Percentiles rank a stretch among this genome's conserved stretches.
Conservation (phyloP, 1,140 invertebrate genomes). For the Callitettix versicolor region DNA sequence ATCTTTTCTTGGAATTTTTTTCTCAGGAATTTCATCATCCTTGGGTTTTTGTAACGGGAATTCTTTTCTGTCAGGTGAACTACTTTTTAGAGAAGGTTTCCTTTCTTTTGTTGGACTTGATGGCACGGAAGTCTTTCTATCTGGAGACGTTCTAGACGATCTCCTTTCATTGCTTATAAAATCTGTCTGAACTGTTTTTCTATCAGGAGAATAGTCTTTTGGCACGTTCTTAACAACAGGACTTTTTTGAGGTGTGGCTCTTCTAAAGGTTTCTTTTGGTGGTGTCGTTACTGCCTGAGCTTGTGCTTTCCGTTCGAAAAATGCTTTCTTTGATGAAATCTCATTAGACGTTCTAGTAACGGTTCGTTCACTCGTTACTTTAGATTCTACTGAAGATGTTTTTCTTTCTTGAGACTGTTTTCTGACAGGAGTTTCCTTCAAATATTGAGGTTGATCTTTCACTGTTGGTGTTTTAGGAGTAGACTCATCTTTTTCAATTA, state of each 20-base stretch:
- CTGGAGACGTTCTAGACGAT: not conserved
- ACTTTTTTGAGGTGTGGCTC: not conserved
- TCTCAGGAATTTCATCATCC: too few relatives aligned
- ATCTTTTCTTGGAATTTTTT: not conserved
- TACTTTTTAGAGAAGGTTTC: not conserved
- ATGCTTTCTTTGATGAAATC: slow-evolving; percentile 22
- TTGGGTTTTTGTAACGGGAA: not conserved
- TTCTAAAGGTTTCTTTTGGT: not conserved
- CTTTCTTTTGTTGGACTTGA: not conserved
- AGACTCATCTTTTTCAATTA: too few relatives aligned
- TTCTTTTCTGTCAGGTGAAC: not conserved
- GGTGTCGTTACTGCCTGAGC: slow-evolving; percentile 8
- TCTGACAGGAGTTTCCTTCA: not conserved
- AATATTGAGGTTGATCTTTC: too few relatives aligned
- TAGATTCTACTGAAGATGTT: not conserved
- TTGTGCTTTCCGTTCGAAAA: slow-evolving; percentile 24
- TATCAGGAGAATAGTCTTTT: too few relatives aligned
- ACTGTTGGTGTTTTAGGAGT: too few relatives aligned
- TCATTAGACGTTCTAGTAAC: not conserved
- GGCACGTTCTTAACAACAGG: too few relatives aligned
- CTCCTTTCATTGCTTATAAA: too few relatives aligned
- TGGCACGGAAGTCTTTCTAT: not conserved
- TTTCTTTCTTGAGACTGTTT: not conserved
- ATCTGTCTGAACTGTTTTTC: too few relatives aligned
- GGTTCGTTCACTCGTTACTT: not conserved